phyloP scores from a whole-genome alignment of 2,888 invertebrate species.

The Lepidonotus clava region DNA sequence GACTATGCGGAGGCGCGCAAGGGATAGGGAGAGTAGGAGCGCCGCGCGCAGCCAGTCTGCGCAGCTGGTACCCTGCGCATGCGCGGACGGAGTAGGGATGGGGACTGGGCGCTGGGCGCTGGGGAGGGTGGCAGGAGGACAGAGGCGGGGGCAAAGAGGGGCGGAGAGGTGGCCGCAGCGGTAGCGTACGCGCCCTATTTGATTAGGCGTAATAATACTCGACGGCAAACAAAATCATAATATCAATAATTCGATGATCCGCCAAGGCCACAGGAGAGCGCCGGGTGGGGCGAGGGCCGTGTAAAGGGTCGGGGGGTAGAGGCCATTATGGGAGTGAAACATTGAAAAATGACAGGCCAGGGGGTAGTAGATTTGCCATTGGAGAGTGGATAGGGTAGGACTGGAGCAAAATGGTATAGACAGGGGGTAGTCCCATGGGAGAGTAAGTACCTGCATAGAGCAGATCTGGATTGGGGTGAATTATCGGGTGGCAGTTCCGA shows the following conservation, averaged over 20 bases:
- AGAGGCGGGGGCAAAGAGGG: background rate
- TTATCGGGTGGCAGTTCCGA: too few species aligned
- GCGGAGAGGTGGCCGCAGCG: background rate
- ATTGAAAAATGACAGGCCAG: too few species aligned
- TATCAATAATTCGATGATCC: slow-evolving; percentile 9
- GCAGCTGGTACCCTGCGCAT: background rate
- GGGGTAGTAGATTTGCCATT: too few species aligned
- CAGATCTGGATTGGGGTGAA: too few species aligned
- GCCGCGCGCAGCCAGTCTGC: background rate
- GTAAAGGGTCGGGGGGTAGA: background rate
- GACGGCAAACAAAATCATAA: slow-evolving; percentile 27
- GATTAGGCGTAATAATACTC: slow-evolving; percentile 24
- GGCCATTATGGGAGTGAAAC: background rate
- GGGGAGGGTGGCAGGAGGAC: too few species aligned
- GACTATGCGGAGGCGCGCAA: too few species aligned
- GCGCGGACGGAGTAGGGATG: background rate
- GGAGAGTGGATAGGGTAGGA: too few species aligned
- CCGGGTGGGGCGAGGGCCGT: background rate
- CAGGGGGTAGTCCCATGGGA: too few species aligned
- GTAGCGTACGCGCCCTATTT: background rate
- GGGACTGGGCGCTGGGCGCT: too few species aligned
- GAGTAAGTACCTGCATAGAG: too few species aligned
- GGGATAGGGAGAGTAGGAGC: too few species aligned
- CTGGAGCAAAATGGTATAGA: too few species aligned
- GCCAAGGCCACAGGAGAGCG: background rate